These are phyloP conservation scores for Oophaga sylvatica DNA, from an alignment of 2,797 vertebrate species.

Conservation along the genomic window DNA sequence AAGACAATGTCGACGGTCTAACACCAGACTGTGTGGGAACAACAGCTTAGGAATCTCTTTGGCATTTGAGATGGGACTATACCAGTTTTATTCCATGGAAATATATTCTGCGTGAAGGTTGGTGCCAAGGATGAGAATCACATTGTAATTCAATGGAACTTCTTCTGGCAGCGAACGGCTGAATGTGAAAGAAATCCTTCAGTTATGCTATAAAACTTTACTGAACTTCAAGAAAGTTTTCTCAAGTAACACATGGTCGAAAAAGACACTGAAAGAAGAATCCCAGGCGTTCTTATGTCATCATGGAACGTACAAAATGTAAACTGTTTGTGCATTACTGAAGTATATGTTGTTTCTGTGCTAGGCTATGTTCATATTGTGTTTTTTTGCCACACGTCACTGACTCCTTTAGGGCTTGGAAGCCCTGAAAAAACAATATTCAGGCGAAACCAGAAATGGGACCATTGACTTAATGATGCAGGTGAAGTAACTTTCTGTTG, in stretches of 20 bases:
- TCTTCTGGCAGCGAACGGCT: slow-evolving; percentile 49
- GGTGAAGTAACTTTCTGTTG: too few species aligned
- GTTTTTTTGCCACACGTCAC: too few species aligned
- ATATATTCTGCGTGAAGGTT: slow-evolving; percentile 41
- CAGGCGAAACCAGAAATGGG: too few species aligned
- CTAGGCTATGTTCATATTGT: too few species aligned
- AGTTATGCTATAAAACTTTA: slow-evolving; percentile 49
- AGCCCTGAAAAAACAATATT: too few species aligned
- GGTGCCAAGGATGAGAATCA: slow-evolving; percentile 56
- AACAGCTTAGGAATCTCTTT: slow-evolving; percentile 47
- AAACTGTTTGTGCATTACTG: neutral
- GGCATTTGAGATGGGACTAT: slow-evolving; percentile 36
- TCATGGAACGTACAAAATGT: neutral
- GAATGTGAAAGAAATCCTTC: slow-evolving; percentile 47
- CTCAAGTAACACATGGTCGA: slow-evolving; percentile 20
- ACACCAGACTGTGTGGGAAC: slow-evolving; percentile 48
- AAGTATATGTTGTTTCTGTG: neutral
- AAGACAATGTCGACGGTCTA: slow-evolving; percentile 17
- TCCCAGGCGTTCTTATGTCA: neutral
- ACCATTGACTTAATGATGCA: too few species aligned
- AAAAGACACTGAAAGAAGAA: neutral
- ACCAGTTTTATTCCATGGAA: slow-evolving; percentile 46
- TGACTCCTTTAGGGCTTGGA: too few species aligned
- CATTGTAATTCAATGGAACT: slow-evolving; percentile 54
- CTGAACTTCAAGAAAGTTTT: slow-evolving; percentile 24